phyloP scores from a whole-genome alignment of 1,140 invertebrate genomes.

The Drosophila nannoptera region DNA sequence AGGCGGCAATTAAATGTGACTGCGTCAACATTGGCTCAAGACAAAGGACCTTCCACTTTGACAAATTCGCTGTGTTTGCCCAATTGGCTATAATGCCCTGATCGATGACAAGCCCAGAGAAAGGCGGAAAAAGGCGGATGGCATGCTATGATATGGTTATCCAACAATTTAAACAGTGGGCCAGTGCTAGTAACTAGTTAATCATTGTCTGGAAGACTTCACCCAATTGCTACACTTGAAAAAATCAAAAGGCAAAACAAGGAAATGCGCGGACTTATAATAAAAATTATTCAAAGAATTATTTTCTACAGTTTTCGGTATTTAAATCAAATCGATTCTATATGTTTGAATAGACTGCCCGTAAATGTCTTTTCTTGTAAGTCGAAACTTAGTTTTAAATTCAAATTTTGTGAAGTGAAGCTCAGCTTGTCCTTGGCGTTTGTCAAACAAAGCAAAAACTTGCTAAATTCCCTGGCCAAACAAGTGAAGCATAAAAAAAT shows the following conservation, averaged over 20 bases:
- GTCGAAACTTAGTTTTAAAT: too few relatives aligned
- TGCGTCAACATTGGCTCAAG: conserved; percentile 25
- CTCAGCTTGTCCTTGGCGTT: conserved; percentile 53
- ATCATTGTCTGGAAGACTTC: conserved; percentile 32
- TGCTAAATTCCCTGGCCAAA: conserved; percentile 62
- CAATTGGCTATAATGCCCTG: conserved; percentile 63
- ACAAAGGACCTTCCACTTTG: conserved; percentile 50
- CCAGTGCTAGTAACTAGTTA: conserved; percentile 43
- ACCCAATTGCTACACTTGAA: conserved; percentile 1
- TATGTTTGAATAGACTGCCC: too few relatives aligned
- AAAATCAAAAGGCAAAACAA: background rate
- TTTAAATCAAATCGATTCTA: too few relatives aligned
- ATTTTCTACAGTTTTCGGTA: too few relatives aligned
- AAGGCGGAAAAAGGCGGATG: conserved; percentile 2
- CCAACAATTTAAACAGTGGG: conserved; percentile 47
- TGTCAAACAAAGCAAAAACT: conserved; percentile 60
- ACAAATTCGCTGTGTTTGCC: conserved; percentile 63
- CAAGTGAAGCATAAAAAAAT: conserved; percentile 58
- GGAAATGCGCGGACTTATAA: too few relatives aligned
- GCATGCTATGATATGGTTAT: conserved; percentile 61
- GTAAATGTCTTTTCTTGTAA: too few relatives aligned
- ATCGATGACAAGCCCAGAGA: conserved; percentile 38
- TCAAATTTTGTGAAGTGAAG: background rate
- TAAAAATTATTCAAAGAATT: too few relatives aligned
- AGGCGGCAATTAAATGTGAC: conserved; percentile 48